Evolutionary conservation across 2,797 vertebrate genomes (phyloP).

Genomic region (Menidia menidia): DNA sequence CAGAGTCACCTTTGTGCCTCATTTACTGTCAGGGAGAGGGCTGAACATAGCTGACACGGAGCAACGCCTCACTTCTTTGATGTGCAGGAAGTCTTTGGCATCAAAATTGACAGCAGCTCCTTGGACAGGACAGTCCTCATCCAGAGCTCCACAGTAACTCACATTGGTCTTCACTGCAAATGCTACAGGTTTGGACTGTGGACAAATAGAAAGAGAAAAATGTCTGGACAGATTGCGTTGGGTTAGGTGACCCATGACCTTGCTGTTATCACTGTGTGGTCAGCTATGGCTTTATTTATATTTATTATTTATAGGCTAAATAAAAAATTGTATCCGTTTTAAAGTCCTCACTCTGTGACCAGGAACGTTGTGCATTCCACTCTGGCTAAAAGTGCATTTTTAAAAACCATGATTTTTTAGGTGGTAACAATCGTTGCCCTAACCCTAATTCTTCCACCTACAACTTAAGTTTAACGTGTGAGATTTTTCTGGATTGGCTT

Average conservation of each 20-base stretch:
- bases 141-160: slow-evolving; percentile 95
- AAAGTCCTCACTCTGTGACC: background rate
- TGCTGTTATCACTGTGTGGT: background rate
- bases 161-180: slow-evolving; percentile 98
- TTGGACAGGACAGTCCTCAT: slow-evolving; percentile 96
- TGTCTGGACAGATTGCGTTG: background rate
- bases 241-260: background rate
- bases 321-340: background rate
- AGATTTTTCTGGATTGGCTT: no score
- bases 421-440: no score
- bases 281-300: no score
- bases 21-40: background rate
- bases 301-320: no score
- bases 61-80: slow-evolving; percentile 91
- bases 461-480: no score
- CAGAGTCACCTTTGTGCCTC: background rate
- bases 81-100: slow-evolving; percentile 99
- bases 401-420: no score
- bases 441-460: no score
- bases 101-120: slow-evolving; percentile 97
- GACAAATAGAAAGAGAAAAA: slow-evolving; percentile 5
- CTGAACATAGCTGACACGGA: background rate
- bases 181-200: slow-evolving; percentile 94
- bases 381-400: no score
- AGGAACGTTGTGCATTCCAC: background rate